Evolutionary conservation across 2,888 invertebrate species (phyloP), one percentile per base, ranked within the genome.

Genomic region (Colletes collaris): DNA sequence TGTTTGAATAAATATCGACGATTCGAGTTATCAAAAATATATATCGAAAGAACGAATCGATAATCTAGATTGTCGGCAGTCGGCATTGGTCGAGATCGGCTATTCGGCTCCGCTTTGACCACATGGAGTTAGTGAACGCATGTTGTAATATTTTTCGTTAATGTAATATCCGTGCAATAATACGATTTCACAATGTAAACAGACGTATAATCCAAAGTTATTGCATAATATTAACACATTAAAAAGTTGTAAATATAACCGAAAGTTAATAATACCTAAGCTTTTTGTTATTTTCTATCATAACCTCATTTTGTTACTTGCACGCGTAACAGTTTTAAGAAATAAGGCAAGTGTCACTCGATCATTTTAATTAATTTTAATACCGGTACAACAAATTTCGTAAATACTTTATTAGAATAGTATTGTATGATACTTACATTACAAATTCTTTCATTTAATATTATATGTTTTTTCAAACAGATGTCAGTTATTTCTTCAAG

Each of bases 401-500:
- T 10, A 16, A 10, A 64, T 35, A 2, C n/a, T 35, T 37, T 37
- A 4, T 16, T 46, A 10, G 10, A 62, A n/a, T 40, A 27, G 19
- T 40, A 27, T 19, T 65, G 19, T 6, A 67, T 6, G 5, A 46
- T 35, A 75, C 8, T 16, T 13, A 13, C 4, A 40, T 52, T 16
- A 11, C 6, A 6, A 13, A n/a, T 8, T 46, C 19, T 10, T 62
- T 4, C 49, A 10, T 37, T 56, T 16, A 63, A 60, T 64, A 16
- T 49, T 56, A 35, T 66, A 10, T 64, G 8, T 72, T 3, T 16
- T 82, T 62, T 68, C 13, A 27, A 62, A 63, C 82, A 92, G 93
- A 93, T 93, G 93, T 93, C 93, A 46, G 88, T 93, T 11, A 84
- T 91, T 56, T 93, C 93, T 3, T 91, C 92, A 13, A 86, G 90